Evolutionary conservation across 37 sponge, comb jelly and placozoan genomes (phyloP).

Genomic region (Hormiphora californensis): DNA sequence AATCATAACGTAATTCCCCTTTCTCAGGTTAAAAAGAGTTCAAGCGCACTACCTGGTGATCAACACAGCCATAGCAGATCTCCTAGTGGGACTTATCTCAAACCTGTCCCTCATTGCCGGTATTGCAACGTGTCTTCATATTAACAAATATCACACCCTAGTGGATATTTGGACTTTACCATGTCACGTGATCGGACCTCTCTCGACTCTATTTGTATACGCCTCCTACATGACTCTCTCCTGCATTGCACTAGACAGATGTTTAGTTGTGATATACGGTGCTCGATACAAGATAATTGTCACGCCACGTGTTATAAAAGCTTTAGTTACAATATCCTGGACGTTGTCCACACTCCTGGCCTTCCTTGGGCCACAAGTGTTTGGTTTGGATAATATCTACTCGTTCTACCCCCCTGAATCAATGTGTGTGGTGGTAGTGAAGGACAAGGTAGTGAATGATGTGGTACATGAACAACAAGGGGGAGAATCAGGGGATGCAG

Average conservation of each 20-base stretch:
- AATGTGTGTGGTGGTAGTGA: not conserved
- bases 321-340: not conserved
- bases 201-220: slow-evolving; percentile 6
- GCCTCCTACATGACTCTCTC: slow-evolving; percentile 22
- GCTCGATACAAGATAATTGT: not conserved
- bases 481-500: not conserved
- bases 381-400: not conserved
- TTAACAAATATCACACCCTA: not conserved
- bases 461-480: not conserved
- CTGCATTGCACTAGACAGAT: slow-evolving; percentile 6
- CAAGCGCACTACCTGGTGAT: slow-evolving; percentile 34
- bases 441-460: not conserved
- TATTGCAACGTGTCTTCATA: not conserved
- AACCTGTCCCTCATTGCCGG: not conserved
- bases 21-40: slow-evolving; percentile 8
- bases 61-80: slow-evolving; percentile 12
- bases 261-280: slow-evolving; percentile 2
- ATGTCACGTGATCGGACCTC: slow-evolving; percentile 21
- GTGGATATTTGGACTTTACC: not conserved
- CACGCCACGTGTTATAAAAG: not conserved
- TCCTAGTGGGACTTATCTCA: not conserved
- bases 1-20: too few relatives aligned
- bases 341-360: not conserved
- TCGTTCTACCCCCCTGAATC: not conserved
- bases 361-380: not conserved